These are phyloP conservation scores for Palythoa heliodiscus DNA, from an alignment of 92 coral and sea anemone species.

Conservation along the genomic window DNA sequence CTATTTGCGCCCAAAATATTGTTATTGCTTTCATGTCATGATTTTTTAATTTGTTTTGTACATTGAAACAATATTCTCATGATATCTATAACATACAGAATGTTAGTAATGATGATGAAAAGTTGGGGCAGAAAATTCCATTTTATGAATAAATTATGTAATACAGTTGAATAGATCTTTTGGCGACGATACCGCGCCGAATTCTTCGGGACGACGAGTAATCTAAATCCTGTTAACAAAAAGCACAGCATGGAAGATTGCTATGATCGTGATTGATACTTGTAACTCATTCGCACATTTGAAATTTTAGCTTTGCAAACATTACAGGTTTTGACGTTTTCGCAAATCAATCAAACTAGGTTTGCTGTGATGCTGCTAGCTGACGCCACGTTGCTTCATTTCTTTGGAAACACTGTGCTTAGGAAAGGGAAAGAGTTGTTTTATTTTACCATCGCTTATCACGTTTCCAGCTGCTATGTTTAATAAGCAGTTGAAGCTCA, in stretches of 20 bases:
- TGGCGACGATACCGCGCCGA: neutral
- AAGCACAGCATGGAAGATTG: neutral
- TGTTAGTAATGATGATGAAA: neutral
- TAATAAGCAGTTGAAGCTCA: neutral
- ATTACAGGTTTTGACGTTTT: neutral
- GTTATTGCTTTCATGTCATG: too few species aligned
- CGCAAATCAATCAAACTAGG: neutral
- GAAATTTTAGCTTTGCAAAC: neutral
- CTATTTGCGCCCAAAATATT: too few species aligned
- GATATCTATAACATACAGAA: too few species aligned
- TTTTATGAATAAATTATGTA: neutral
- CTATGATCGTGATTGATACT: neutral
- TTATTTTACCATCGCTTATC: neutral
- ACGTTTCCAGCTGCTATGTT: neutral
- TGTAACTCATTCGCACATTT: neutral
- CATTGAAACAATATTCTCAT: too few species aligned
- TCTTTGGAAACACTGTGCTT: neutral
- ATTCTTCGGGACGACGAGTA: neutral
- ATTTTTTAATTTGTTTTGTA: too few species aligned
- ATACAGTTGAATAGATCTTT: neutral
- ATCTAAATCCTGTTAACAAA: neutral
- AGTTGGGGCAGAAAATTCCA: neutral
- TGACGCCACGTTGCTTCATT: neutral
- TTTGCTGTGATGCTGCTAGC: neutral
- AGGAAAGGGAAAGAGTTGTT: too few species aligned